A percentile compares a stretch with the other conserved stretches of the same genome.
Conservation (phyloP, 2,888 invertebrate species). For the Hetaerina titia region DNA sequence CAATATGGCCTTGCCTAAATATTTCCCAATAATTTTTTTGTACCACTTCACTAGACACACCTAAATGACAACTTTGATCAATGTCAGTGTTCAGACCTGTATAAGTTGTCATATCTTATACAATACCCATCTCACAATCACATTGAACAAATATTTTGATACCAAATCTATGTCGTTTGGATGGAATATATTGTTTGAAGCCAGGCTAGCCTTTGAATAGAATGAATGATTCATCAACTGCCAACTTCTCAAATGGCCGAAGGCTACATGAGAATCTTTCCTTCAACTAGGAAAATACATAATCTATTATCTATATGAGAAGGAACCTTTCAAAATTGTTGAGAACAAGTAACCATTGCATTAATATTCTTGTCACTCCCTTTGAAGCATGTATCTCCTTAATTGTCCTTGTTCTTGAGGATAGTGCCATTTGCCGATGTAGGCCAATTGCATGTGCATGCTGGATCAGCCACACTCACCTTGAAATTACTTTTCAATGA, state of each 20-base stretch:
- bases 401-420: too few relatives aligned
- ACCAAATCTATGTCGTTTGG: conserved; percentile 72
- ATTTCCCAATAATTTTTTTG: conserved; percentile 68
- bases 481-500: too few relatives aligned
- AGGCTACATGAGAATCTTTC: neutral
- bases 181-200: conserved; percentile 72
- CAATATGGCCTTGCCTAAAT: conserved; percentile 72
- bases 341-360: too few relatives aligned
- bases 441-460: too few relatives aligned
- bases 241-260: conserved; percentile 67
- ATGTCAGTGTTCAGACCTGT: conserved; percentile 70
- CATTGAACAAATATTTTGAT: conserved; percentile 72
- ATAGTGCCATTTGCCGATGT: too few relatives aligned
- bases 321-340: too few relatives aligned
- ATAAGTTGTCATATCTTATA: conserved; percentile 71
- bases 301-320: conserved; percentile 33
- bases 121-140: conserved; percentile 71
- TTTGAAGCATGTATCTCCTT: too few relatives aligned
- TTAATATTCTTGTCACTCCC: too few relatives aligned
- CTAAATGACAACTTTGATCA: conserved; percentile 68
- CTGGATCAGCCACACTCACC: too few relatives aligned
- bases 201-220: conserved; percentile 72
- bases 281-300: neutral
- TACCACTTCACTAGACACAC: conserved; percentile 71
- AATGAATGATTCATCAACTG: conserved; percentile 72